These are phyloP conservation scores for Melanostoma scalare DNA, from an alignment of 2,888 invertebrate genomes.

Conservation along the genomic window DNA sequence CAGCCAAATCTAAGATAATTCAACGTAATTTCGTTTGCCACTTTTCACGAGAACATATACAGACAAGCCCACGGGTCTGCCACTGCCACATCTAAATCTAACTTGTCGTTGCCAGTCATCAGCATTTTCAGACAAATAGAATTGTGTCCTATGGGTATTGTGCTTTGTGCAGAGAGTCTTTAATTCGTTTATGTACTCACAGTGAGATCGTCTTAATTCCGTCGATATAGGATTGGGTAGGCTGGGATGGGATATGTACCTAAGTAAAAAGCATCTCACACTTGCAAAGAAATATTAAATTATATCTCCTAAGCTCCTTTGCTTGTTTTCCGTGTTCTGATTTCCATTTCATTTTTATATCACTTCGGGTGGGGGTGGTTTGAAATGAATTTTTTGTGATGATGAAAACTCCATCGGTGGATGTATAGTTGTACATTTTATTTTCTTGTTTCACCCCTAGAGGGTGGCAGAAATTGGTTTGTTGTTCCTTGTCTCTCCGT, in stretches of 20 bases:
- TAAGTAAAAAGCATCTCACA: conserved; percentile 32
- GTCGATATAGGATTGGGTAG: conserved; percentile 30
- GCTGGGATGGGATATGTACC: no score
- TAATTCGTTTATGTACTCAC: conserved; percentile 35
- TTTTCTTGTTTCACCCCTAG: conserved; percentile 12
- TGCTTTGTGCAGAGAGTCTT: neutral
- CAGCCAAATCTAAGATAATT: no score
- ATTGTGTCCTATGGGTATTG: conserved; percentile 8
- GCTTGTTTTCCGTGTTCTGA: conserved; percentile 28
- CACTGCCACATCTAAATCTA: no score
- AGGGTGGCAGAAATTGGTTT: conserved; percentile 50
- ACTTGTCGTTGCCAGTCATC: no score
- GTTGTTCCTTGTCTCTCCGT: conserved; percentile 12
- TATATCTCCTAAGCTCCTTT: conserved; percentile 43
- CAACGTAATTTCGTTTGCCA: no score
- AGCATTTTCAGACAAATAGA: neutral
- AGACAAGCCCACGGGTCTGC: no score
- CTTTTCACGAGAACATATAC: no score
- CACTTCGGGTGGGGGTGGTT: neutral
- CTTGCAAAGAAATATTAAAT: conserved; percentile 50
- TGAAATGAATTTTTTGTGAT: neutral
- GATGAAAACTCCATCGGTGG: conserved; percentile 4
- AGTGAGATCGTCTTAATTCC: conserved; percentile 29
- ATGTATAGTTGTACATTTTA: neutral
- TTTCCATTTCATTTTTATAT: conserved; percentile 29